These are phyloP conservation scores for Drosophila ambigua DNA, from an alignment of 1,140 invertebrate genomes.

Conservation along the genomic window DNA sequence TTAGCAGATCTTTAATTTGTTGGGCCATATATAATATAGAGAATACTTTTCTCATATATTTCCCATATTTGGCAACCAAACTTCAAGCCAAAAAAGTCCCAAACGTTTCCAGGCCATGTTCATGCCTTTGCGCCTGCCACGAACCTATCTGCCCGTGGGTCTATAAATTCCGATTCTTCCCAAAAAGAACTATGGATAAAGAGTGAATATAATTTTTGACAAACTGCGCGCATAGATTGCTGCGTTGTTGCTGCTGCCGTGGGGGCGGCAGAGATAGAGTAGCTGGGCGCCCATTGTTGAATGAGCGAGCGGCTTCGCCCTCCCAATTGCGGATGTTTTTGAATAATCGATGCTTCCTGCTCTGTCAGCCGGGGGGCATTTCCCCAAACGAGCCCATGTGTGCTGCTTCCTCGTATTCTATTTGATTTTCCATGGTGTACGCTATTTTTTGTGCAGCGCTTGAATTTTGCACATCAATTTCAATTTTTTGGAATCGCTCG, in stretches of 20 bases:
- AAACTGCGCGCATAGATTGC: constrained; percentile 64
- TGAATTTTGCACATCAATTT: constrained; percentile 72
- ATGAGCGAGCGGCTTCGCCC: constrained; percentile 59
- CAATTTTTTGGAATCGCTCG: constrained; percentile 56
- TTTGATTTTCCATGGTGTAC: constrained; percentile 41
- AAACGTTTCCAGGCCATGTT: constrained; percentile 2
- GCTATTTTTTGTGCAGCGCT: constrained; percentile 34
- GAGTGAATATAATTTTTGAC: constrained; percentile 57
- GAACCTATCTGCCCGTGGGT: constrained; percentile 14
- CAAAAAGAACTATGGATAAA: constrained; percentile 23
- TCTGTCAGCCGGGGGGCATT: constrained; percentile 2
- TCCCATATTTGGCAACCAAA: too few species aligned
- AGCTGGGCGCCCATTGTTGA: constrained; percentile 64
- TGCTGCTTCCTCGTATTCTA: constrained; percentile 17
- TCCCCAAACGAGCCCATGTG: background rate
- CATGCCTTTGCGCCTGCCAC: background rate
- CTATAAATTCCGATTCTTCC: constrained; percentile 30
- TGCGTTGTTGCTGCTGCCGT: too few species aligned
- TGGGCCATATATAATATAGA: too few species aligned
- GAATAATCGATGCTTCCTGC: constrained; percentile 81
- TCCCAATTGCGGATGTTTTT: constrained; percentile 77
- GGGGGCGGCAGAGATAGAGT: too few species aligned
- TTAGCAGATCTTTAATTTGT: too few species aligned
- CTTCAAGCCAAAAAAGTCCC: too few species aligned
- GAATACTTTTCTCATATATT: too few species aligned